A percentile compares a stretch with the other conserved stretches of the same genome.
Evolutionary conservation across 2,797 vertebrate species (phyloP).

Genomic region (Ctenopoma multispine): DNA sequence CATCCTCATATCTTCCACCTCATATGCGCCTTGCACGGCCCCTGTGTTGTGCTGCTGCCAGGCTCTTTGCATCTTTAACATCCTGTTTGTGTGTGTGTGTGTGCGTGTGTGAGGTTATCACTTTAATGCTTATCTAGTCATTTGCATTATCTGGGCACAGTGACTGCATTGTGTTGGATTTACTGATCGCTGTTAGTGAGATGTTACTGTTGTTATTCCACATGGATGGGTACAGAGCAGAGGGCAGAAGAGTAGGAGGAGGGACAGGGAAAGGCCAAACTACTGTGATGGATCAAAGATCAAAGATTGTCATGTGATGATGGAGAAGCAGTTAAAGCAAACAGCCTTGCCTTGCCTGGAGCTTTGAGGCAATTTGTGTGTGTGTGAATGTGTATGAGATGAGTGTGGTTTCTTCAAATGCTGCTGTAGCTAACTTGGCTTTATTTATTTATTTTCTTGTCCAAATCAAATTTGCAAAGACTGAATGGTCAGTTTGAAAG

Average conservation of each 20-base stretch:
- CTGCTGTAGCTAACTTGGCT: slow-evolving; percentile 10
- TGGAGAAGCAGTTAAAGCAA: slow-evolving; percentile 56
- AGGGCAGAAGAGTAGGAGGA: slow-evolving; percentile 19
- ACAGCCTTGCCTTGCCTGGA: slow-evolving; percentile 45
- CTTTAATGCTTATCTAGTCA: slow-evolving; percentile 66
- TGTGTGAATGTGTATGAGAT: slow-evolving; percentile 1
- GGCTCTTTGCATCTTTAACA: slow-evolving; percentile 47
- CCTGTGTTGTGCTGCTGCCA: slow-evolving; percentile 38
- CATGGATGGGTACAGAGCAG: slow-evolving; percentile 45
- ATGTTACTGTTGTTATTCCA: slow-evolving; percentile 69
- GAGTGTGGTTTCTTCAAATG: slow-evolving; percentile 24
- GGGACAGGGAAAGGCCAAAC: slow-evolving; percentile 55
- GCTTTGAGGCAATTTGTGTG: slow-evolving; percentile 40
- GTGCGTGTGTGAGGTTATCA: slow-evolving; percentile 58
- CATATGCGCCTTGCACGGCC: slow-evolving; percentile 31
- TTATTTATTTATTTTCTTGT: slow-evolving; percentile 40
- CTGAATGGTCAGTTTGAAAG: slow-evolving; percentile 30
- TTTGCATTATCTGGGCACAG: slow-evolving; percentile 73
- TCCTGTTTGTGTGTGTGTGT: not conserved
- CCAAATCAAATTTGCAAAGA: slow-evolving; percentile 30
- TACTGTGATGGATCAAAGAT: slow-evolving; percentile 77
- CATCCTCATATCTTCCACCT: slow-evolving; percentile 68
- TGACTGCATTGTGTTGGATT: slow-evolving; percentile 65
- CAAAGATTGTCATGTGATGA: slow-evolving; percentile 67
- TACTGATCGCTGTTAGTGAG: slow-evolving; percentile 64